These are phyloP conservation scores for Sebastes oblongus DNA, from an alignment of 2,797 vertebrate species.

Conservation along the genomic window DNA sequence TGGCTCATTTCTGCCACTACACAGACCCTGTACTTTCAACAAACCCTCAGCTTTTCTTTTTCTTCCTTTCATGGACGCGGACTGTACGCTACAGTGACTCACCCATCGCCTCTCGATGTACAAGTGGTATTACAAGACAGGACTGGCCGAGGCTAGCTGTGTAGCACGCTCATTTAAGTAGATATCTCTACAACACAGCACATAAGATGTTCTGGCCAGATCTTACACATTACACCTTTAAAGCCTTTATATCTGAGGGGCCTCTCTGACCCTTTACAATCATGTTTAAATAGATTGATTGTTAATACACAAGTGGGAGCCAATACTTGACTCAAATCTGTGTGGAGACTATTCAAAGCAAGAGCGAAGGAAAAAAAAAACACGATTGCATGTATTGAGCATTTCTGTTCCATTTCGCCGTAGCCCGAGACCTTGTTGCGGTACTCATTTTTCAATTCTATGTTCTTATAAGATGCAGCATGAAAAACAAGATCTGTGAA, in stretches of 20 bases:
- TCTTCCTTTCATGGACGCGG: accelerated
- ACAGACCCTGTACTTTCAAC: neutral
- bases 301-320: neutral
- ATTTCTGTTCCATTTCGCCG: neutral
- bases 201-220: too few relatives aligned
- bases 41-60: neutral
- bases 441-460: neutral
- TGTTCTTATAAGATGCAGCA: neutral
- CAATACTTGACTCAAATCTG: neutral
- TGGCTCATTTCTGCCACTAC: neutral
- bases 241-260: neutral
- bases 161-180: neutral
- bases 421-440: neutral
- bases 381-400: neutral
- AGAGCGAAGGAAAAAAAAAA: neutral
- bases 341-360: neutral
- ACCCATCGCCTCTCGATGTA: neutral
- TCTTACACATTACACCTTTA: too few relatives aligned
- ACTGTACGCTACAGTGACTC: neutral
- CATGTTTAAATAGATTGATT: neutral
- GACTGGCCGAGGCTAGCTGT: neutral
- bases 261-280: neutral
- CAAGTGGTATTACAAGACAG: neutral
- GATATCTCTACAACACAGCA: too few relatives aligned
- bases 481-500: neutral